Evolutionary conservation across 2,888 invertebrate genomes (phyloP).

Genomic region (Polymixis lichenea): DNA sequence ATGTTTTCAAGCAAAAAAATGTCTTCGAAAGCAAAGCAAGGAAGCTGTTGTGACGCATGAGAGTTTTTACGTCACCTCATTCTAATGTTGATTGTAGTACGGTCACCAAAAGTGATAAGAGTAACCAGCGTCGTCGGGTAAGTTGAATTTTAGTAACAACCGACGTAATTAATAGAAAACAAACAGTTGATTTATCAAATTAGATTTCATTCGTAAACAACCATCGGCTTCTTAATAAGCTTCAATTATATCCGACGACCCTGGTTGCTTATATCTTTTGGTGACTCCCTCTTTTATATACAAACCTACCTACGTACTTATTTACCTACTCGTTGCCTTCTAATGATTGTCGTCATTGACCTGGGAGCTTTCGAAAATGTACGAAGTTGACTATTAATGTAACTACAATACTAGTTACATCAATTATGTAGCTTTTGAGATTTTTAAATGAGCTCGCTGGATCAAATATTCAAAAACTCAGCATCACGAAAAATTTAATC

Average conservation of each 20-base stretch:
- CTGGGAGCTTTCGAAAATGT: not conserved
- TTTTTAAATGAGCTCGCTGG: not conserved
- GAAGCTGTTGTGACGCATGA: constrained; percentile 12
- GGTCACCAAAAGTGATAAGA: too few species aligned
- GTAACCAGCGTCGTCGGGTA: too few species aligned
- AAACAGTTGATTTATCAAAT: too few species aligned
- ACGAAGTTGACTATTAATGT: not conserved
- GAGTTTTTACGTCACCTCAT: not conserved
- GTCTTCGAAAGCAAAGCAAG: not conserved
- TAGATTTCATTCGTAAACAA: too few species aligned
- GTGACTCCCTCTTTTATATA: too few species aligned
- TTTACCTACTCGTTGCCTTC: not conserved
- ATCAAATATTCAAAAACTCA: not conserved
- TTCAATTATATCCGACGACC: too few species aligned
- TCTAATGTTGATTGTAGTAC: not conserved
- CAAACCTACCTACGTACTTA: not conserved
- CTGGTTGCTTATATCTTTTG: too few species aligned
- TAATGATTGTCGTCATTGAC: not conserved
- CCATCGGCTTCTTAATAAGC: too few species aligned
- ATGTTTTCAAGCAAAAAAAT: constrained; percentile 36
- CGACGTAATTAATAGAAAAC: too few species aligned
- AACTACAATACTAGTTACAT: not conserved
- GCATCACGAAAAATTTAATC: not conserved
- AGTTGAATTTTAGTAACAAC: too few species aligned
- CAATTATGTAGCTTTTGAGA: not conserved